phyloP scores from a whole-genome alignment of 2,113 vertebrate genomes.

The Pholis gunnellus region DNA sequence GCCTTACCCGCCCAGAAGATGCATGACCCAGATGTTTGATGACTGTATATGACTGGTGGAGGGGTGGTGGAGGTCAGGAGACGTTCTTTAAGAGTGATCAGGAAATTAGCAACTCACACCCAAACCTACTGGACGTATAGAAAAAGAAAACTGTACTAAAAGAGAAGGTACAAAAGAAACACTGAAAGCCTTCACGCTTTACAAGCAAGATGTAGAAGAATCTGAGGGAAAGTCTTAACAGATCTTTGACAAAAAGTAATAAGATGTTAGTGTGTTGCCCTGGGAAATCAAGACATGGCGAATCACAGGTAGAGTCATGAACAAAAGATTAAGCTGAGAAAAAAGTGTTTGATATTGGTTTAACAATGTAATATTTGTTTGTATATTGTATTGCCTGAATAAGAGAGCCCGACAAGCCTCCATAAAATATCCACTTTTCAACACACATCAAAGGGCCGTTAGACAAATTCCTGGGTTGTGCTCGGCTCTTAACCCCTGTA shows the following conservation, averaged over 20 bases:
- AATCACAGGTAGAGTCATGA: constrained; percentile 36
- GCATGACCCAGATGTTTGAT: constrained; percentile 71
- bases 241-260: constrained; percentile 30
- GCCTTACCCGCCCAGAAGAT: constrained; percentile 65
- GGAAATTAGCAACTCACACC: constrained; percentile 44
- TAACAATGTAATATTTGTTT: constrained; percentile 39
- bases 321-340: neutral
- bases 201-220: neutral
- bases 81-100: constrained; percentile 54
- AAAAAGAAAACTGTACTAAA: neutral
- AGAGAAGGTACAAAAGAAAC: neutral
- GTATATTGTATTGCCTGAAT: constrained; percentile 36
- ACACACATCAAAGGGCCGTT: constrained; percentile 41
- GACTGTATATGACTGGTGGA: constrained; percentile 55
- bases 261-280: constrained; percentile 7
- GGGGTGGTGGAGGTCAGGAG: constrained; percentile 66
- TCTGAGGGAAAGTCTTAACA: neutral
- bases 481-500: constrained; percentile 36
- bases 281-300: constrained; percentile 27
- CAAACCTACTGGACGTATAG: constrained; percentile 26
- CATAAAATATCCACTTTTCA: constrained; percentile 33
- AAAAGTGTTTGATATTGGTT: constrained; percentile 10
- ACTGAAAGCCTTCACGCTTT: neutral
- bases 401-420: constrained; percentile 28
- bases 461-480: constrained; percentile 35